These are phyloP conservation scores for Tachysurus vachellii DNA, from an alignment of 2,113 vertebrate genomes.

Conservation along the genomic window DNA sequence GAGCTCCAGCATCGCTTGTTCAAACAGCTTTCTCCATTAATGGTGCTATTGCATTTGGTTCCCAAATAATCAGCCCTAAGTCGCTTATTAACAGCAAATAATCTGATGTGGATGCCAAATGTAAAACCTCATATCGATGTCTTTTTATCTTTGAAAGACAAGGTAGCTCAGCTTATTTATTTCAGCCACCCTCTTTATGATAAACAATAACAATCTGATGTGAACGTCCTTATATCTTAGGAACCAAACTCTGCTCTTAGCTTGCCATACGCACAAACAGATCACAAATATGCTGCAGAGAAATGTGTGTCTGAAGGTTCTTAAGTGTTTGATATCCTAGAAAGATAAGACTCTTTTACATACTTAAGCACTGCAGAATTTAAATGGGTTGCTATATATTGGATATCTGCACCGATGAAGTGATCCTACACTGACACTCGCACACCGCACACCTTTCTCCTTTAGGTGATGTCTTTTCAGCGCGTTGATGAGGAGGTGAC, in stretches of 20 bases:
- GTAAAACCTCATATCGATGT: background rate
- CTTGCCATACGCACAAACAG: background rate
- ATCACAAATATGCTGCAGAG: background rate
- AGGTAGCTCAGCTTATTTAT: background rate
- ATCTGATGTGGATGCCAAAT: background rate
- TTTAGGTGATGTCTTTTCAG: slow-evolving; percentile 1
- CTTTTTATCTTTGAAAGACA: background rate
- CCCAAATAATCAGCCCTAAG: background rate
- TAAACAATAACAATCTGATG: background rate
- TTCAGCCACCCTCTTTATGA: background rate
- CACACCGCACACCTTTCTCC: background rate
- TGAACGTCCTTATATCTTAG: background rate
- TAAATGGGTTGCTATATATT: background rate
- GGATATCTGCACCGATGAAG: background rate
- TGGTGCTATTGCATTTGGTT: background rate
- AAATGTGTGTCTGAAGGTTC: background rate
- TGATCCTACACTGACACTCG: background rate
- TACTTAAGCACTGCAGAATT: background rate
- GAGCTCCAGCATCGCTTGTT: background rate
- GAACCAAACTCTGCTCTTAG: background rate
- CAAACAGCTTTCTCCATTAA: background rate
- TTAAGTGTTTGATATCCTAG: background rate
- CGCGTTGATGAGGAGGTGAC: slow-evolving; percentile 12
- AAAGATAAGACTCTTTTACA: background rate
- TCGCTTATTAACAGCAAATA: background rate